Conservation (phyloP, 2,888 invertebrate genomes). For the Oxyteleia sp. region DNA sequence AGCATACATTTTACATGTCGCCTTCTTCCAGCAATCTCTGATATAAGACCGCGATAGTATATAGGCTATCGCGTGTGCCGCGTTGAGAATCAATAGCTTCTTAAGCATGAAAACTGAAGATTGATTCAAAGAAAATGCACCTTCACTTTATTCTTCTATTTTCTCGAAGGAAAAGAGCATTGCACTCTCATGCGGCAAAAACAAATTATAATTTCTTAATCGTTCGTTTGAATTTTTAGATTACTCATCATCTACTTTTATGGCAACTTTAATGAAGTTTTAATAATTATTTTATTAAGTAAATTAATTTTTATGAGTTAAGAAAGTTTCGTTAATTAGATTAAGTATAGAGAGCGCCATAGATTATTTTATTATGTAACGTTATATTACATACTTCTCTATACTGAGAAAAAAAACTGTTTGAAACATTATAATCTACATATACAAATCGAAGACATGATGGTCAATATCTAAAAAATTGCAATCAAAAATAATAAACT, state of each 20-base stretch:
- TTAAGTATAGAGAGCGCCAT: no score
- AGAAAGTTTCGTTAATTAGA: no score
- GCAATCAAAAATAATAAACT: no score
- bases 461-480: no score
- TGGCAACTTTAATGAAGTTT: no score
- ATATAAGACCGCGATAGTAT: constrained; percentile 59
- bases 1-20: constrained; percentile 70
- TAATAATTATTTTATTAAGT: no score
- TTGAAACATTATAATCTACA: no score
- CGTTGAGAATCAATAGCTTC: constrained; percentile 65
- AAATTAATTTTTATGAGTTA: no score
- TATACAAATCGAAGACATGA: no score
- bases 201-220: constrained; percentile 8
- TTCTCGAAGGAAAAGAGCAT: constrained; percentile 38
- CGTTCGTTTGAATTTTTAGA: constrained; percentile 5
- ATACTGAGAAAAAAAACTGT: no score
- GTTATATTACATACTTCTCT: no score
- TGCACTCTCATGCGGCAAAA: constrained; percentile 25
- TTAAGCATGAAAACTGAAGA: constrained; percentile 67
- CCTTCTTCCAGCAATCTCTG: constrained; percentile 58
- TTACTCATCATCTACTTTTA: neutral
- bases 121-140: constrained; percentile 66
- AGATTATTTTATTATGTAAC: no score
- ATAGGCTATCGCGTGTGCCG: constrained; percentile 66
- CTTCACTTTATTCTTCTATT: constrained; percentile 43